Conservation (phyloP, 2,888 invertebrate species). For the Sisyra terminalis region DNA sequence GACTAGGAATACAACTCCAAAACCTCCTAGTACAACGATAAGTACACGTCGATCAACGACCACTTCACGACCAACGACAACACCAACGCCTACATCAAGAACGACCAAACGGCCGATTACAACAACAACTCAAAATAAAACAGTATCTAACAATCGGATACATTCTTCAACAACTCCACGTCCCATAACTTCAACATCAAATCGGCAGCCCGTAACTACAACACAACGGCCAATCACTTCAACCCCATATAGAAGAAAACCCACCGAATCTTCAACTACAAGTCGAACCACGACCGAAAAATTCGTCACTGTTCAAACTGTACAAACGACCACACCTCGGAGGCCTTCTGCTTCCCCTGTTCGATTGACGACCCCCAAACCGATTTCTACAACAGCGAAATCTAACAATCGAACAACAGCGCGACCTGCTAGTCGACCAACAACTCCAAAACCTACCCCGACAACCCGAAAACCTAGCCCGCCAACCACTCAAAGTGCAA, state of each 20-base stretch:
- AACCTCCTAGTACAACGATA: constrained; percentile 13
- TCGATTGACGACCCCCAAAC: constrained; percentile 5
- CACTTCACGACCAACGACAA: constrained; percentile 9
- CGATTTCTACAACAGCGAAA: constrained; percentile 5
- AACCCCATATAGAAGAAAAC: constrained; percentile 7
- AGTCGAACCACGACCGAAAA: constrained; percentile 20
- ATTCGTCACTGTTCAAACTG: constrained; percentile 12
- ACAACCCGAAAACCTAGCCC: constrained; percentile 15
- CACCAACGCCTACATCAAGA: constrained; percentile 11
- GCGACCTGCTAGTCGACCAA: constrained; percentile 3
- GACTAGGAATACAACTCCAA: constrained; percentile 3
- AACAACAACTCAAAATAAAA: constrained; percentile 9
- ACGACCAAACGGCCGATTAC: constrained; percentile 6
- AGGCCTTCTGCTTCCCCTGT: not conserved
- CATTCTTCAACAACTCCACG: constrained; percentile 16
- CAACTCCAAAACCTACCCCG: constrained; percentile 3
- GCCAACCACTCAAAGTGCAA: constrained; percentile 14
- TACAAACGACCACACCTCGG: constrained; percentile 4
- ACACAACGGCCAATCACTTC: constrained; percentile 14
- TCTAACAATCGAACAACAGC: constrained; percentile 1
- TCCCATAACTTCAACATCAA: constrained; percentile 19
- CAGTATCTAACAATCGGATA: constrained; percentile 15
- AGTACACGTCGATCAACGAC: constrained; percentile 15
- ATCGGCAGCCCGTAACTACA: constrained; percentile 19
- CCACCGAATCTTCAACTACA: constrained; percentile 12